Conservation (phyloP, 2,797 vertebrate genomes). For the Pelodytes ibericus region DNA sequence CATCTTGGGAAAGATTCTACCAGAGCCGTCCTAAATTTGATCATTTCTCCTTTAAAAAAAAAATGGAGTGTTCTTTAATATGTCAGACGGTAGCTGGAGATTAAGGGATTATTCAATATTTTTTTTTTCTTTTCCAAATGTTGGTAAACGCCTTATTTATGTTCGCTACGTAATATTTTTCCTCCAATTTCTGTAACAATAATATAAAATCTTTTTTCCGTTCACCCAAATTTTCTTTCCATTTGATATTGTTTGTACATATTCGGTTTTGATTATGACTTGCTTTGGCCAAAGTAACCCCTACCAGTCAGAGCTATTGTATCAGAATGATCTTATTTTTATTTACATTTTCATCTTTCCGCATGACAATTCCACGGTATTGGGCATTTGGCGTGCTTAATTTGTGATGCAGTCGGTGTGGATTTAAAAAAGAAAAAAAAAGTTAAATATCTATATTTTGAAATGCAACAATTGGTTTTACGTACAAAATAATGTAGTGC, state of each 20-base stretch:
- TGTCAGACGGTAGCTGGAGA: neutral
- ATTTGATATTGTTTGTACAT: constrained; percentile 39
- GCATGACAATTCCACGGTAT: constrained; percentile 70
- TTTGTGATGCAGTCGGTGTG: constrained; percentile 69
- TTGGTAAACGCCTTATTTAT: constrained; percentile 19
- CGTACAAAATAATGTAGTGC: constrained; percentile 69
- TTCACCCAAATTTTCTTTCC: constrained; percentile 38
- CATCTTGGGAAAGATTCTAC: constrained; percentile 62
- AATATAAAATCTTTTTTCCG: constrained; percentile 63
- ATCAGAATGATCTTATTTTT: constrained; percentile 56
- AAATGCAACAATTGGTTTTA: constrained; percentile 69
- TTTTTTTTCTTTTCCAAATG: neutral
- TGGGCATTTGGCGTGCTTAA: constrained; percentile 63
- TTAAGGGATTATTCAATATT: neutral
- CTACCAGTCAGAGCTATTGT: constrained; percentile 63
- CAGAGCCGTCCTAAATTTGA: constrained; percentile 60
- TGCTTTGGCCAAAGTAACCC: constrained; percentile 74
- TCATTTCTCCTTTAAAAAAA: neutral
- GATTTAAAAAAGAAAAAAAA: constrained; percentile 61
- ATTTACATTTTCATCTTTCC: constrained; percentile 66
- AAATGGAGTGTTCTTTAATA: neutral
- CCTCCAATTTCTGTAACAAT: constrained; percentile 14
- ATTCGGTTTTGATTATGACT: constrained; percentile 74
- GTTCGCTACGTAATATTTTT: neutral
- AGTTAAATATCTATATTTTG: constrained; percentile 58